Evolutionary conservation across 2,113 vertebrate species (phyloP), one percentile per base, ranked within the genome.

Genomic region (Pachycephala philippinensis): DNA sequence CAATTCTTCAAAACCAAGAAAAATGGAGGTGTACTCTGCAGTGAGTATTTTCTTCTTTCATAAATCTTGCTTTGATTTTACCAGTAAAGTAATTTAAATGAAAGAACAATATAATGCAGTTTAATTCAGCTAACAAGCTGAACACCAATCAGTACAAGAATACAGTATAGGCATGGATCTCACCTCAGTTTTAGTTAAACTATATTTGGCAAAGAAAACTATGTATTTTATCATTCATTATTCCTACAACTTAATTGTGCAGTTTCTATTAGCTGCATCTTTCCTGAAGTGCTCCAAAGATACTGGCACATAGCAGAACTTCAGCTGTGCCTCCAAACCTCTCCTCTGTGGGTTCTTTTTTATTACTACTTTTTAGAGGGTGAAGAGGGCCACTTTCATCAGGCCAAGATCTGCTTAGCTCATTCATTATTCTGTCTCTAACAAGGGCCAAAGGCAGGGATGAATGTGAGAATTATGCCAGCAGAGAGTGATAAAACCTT

Each of bases 11-110:
- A 97, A 95, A 86, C 26, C 89, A 66, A 97, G 96, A 63, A 99
- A 98, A 94, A 96, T 99, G 80, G 92, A 98, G 78, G 98, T 99
- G 95, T 99, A 99, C 95, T 99, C 99, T 83, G 98, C 98, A 44
- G 99, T 99, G 90, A 98, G 99, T 98, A 91, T 72, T 70, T 69
- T 72, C 15, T 35, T 50, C 37, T 89, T 85, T 78, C 24, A 47
- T n/a, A 84, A 78, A 64, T 59, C 42, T 91, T 94, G 21, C 45
- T 91, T 54, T 66, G 17, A 89, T 87, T 89, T 93, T 89, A 57
- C 14, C 20, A 31, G 20, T 68, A 75, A 64, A 70, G 22, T 20
- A 87, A 89, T 7, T 35, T 91, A 89, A 65, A 93, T 59, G 19
- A 42, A 89, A 71, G 16, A 77, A 75, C 77, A 90, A 54, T 22